Evolutionary conservation across 1,140 invertebrate genomes (phyloP), one percentile per base, ranked within the genome.

Genomic region (Bombus superbus): DNA sequence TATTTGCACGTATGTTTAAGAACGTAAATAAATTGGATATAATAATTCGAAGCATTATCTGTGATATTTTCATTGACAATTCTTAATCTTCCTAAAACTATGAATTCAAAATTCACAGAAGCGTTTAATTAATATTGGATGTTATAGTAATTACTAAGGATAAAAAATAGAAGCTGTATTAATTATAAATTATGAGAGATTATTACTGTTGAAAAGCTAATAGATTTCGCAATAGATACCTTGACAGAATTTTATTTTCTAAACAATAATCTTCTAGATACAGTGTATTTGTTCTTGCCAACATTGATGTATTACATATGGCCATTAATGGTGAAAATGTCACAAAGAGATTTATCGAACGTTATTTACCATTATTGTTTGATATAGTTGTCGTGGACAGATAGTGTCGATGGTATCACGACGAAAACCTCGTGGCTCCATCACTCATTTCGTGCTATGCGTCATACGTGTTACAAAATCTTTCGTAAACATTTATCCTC

Each of bases 331-430:
- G 79, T 59, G 79, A 69, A 59, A 71, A 81, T 59, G 68, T 72
- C 79, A 42, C 66, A 40, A n/a, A 59, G 68, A 69, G 79, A 81
- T 81, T 72, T 81, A 81, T 81, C 44, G 66, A 47, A n/a, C 66
- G 79, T 71, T 81, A 81, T 81, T 81, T 81, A 81, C 66, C 79
- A 81, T 72, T 47, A 72, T 71, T 59, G 79, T 69, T 81, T 59
- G 64, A 81, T 81, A 72, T 71, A 72, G 66, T 81, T 71, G 79
- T 81, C 79, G 68, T 81, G 79, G n/a, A 72, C 66, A 59, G 79
- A 69, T 81, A 59, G 79, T 53, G 68, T 72, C 35, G 79, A 81
- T 81, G 79, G 79, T 81, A 81, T 81, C 79, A 25, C 44, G 68
- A 40, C 35, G 38, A 81, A 81, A 81, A 81, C 71, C n/a, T 68